Evolutionary conservation across 2,888 invertebrate genomes (phyloP).

Genomic region (Ochlodes sylvanus): DNA sequence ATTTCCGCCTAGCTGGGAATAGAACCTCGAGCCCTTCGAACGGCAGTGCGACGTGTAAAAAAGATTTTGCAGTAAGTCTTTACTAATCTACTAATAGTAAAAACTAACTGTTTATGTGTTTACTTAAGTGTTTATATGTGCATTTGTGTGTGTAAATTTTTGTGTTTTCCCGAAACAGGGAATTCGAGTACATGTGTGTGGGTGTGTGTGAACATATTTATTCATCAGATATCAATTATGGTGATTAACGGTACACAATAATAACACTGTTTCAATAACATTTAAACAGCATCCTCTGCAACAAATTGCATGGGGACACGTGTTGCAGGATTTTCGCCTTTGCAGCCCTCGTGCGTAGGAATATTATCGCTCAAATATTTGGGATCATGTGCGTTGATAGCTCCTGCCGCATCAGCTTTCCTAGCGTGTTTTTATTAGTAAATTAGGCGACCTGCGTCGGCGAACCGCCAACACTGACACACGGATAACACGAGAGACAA

Average conservation of each 20-base stretch:
- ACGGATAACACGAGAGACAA: slow-evolving; percentile 45
- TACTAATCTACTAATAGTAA: no score
- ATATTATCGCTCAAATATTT: slow-evolving; percentile 25
- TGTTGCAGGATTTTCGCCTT: slow-evolving; percentile 6
- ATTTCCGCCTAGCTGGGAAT: no score
- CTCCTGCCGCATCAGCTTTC: slow-evolving; percentile 50
- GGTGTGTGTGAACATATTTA: no score
- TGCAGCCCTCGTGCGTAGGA: background rate
- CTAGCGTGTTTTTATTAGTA: slow-evolving; percentile 71
- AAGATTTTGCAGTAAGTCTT: no score
- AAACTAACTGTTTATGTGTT: no score
- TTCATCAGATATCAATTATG: background rate
- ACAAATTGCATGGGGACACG: slow-evolving; percentile 18
- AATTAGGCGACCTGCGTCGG: slow-evolving; percentile 72
- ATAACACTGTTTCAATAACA: slow-evolving; percentile 20
- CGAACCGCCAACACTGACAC: slow-evolving; percentile 51
- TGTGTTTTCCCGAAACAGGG: no score
- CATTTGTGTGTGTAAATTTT: no score
- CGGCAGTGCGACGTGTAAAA: no score
- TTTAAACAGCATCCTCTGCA: slow-evolving; percentile 31
- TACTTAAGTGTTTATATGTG: no score
- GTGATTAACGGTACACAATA: background rate
- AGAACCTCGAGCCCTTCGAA: no score
- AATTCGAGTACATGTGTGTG: no score
- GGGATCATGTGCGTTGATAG: slow-evolving; percentile 17